phyloP scores from a whole-genome alignment of 2,113 vertebrate genomes.

The Spheniscus mendiculus region DNA sequence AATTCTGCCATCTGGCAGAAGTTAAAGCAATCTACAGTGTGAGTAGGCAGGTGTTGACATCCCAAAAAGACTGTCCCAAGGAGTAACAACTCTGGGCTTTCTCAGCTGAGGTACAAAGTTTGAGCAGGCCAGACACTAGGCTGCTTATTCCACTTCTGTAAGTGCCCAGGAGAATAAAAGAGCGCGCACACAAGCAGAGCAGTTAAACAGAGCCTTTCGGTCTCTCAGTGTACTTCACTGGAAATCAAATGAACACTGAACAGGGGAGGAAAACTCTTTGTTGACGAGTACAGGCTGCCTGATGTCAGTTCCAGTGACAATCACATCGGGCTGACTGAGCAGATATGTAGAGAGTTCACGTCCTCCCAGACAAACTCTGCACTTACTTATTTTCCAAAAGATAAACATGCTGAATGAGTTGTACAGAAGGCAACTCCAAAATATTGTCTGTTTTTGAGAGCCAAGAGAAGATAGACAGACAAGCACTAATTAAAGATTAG shows the following conservation, averaged over 20 bases:
- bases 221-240: background rate
- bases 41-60: slow-evolving; percentile 4
- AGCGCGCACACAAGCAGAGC: background rate
- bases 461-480: background rate
- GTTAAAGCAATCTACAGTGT: background rate
- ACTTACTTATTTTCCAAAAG: background rate
- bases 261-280: background rate
- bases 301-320: background rate
- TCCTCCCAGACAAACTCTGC: background rate
- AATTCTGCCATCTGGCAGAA: slow-evolving; percentile 30
- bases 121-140: background rate
- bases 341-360: background rate
- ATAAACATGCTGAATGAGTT: background rate
- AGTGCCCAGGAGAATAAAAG: background rate
- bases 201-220: background rate
- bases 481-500: background rate
- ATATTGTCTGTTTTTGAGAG: background rate
- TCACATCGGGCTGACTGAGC: background rate
- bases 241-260: background rate
- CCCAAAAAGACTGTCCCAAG: background rate
- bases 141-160: background rate
- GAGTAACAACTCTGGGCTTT: background rate
- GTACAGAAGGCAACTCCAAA: background rate
- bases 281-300: background rate
- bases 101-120: background rate